phyloP scores from a whole-genome alignment of 2,797 vertebrate genomes.

The Alauda arvensis region DNA sequence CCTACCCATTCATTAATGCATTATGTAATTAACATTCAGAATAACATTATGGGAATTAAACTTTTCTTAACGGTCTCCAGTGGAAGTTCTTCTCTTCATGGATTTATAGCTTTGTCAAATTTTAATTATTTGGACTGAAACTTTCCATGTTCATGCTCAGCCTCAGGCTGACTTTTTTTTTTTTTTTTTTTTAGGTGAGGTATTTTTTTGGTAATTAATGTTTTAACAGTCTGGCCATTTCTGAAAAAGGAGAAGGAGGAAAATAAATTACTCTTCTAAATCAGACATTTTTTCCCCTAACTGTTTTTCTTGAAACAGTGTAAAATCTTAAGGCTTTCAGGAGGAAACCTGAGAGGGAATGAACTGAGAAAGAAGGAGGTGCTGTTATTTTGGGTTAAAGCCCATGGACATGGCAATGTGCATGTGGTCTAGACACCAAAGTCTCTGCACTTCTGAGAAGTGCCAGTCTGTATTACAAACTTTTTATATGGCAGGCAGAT shows the following conservation, averaged over 20 bases:
- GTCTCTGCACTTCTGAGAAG: not conserved
- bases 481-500: not conserved
- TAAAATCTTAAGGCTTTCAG: constrained; percentile 4
- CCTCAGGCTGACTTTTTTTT: not conserved
- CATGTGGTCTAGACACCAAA: not conserved
- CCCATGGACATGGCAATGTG: not conserved
- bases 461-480: not conserved
- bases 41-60: constrained; percentile 22
- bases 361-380: not conserved
- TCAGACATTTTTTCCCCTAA: constrained; percentile 14
- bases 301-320: constrained; percentile 33
- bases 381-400: constrained; percentile 1
- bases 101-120: constrained; percentile 40
- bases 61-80: constrained; percentile 1
- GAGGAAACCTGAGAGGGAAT: not conserved
- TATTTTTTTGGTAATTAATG: not conserved
- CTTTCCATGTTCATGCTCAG: not conserved
- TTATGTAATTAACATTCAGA: constrained; percentile 42
- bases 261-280: constrained; percentile 39
- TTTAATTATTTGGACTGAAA: constrained; percentile 19
- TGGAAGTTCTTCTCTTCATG: constrained; percentile 10
- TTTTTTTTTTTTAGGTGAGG: not conserved
- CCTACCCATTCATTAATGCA: constrained; percentile 7
- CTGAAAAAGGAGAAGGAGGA: constrained; percentile 18
- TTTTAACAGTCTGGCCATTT: constrained; percentile 31